phyloP scores from a whole-genome alignment of 2,888 invertebrate species.

The Mythimna pallens region DNA sequence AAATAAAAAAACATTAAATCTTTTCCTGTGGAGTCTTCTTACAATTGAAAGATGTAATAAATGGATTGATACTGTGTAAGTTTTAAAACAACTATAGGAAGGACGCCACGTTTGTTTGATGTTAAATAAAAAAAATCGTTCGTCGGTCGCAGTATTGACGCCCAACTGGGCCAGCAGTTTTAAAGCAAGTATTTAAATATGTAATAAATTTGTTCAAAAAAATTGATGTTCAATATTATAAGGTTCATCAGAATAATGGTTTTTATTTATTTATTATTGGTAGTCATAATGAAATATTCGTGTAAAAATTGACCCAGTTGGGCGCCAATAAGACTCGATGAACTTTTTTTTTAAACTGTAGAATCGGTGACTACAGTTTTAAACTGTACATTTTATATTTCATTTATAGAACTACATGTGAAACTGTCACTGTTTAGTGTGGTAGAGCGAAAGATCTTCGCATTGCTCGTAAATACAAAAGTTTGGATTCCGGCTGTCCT shows the following conservation, averaged over 20 bases:
- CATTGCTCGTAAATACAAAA: conserved; percentile 44
- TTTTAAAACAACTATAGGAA: too few relatives aligned
- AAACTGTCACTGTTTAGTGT: conserved; percentile 7
- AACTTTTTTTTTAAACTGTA: neutral
- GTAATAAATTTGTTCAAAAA: neutral
- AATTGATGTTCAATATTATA: neutral
- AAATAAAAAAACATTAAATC: too few relatives aligned
- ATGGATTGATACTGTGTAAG: neutral
- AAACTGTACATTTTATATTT: neutral
- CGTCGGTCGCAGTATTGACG: conserved; percentile 7
- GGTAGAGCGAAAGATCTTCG: conserved; percentile 11
- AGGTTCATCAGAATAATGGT: neutral
- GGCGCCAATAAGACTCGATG: neutral
- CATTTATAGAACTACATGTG: conserved; percentile 6
- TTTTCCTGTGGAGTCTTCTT: neutral
- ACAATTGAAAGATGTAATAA: neutral
- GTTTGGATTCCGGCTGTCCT: conserved; percentile 13
- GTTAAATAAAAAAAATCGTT: neutral
- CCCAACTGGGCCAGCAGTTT: conserved; percentile 17
- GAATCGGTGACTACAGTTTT: neutral
- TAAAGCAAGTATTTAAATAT: neutral
- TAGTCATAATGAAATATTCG: neutral
- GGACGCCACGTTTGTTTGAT: neutral
- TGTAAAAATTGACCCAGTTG: conserved; percentile 2
- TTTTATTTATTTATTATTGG: neutral